Conservation (phyloP, 2,888 invertebrate species). For the Stramonita haemastoma region DNA sequence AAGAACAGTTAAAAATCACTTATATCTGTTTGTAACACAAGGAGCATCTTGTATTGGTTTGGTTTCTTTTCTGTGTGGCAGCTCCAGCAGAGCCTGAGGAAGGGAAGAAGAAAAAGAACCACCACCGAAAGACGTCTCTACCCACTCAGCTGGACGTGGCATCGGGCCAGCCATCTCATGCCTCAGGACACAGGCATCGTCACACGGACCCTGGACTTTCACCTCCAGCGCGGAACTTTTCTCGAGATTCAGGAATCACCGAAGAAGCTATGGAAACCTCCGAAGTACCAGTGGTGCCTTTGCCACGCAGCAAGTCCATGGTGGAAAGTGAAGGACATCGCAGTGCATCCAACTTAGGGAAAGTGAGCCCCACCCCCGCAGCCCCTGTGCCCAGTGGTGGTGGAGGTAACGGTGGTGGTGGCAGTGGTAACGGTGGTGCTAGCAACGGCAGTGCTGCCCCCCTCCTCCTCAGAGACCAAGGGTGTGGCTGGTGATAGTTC, state of each 20-base stretch:
- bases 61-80: not conserved
- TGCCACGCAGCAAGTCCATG: constrained; percentile 32
- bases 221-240: constrained; percentile 32
- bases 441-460: too few species aligned
- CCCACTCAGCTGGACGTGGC: constrained; percentile 47
- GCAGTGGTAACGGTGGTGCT: not conserved
- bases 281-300: not conserved
- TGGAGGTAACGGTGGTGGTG: not conserved
- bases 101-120: constrained; percentile 24
- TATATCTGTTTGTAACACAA: not conserved
- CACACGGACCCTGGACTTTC: constrained; percentile 56
- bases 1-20: not conserved
- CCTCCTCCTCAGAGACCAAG: not conserved
- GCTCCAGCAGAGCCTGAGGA: not conserved
- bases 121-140: constrained; percentile 54
- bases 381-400: not conserved
- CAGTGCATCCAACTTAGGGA: not conserved
- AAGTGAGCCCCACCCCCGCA: not conserved
- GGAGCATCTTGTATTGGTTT: not conserved
- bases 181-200: constrained; percentile 50
- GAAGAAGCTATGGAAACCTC: constrained; percentile 37
- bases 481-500: constrained; percentile 47
- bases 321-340: not conserved
- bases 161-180: constrained; percentile 25
- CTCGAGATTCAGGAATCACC: constrained; percentile 37